phyloP scores from a whole-genome alignment of 2,113 vertebrate genomes.

The Numenius arquata region DNA sequence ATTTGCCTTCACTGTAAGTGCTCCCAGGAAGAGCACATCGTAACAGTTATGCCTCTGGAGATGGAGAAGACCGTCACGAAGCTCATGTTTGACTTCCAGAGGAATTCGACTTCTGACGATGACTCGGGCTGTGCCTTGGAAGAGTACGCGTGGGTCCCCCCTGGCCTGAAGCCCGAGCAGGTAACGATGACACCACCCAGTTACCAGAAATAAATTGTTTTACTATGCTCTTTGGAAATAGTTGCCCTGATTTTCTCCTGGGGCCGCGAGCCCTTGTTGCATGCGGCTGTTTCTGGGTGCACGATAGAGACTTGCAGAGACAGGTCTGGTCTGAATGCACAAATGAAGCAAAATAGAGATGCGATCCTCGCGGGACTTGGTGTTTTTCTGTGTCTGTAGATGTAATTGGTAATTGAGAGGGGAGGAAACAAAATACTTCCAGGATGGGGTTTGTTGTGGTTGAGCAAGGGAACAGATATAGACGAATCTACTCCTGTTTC shows the following conservation, averaged over 20 bases:
- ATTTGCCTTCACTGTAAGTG: slow-evolving; percentile 99
- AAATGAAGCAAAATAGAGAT: neutral
- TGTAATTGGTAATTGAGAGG: neutral
- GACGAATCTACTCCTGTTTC: neutral
- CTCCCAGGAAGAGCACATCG: slow-evolving; percentile 94
- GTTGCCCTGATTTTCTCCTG: neutral
- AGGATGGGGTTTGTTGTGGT: neutral
- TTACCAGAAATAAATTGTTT: neutral
- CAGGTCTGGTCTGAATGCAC: neutral
- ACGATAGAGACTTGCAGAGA: neutral
- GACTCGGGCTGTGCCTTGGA: slow-evolving; percentile 97
- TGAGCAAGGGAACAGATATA: neutral
- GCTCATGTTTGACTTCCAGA: slow-evolving; percentile 99
- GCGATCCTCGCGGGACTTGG: neutral
- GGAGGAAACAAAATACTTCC: neutral
- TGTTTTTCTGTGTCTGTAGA: neutral
- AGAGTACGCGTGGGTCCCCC: slow-evolving; percentile 97
- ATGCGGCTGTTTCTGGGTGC: neutral
- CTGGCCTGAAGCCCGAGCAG: slow-evolving; percentile 97
- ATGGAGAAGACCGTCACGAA: slow-evolving; percentile 99
- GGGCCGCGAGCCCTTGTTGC: rapidly evolving
- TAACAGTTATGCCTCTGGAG: slow-evolving; percentile 94
- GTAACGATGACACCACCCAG: slow-evolving; percentile 60
- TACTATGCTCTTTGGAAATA: neutral
- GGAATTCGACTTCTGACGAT: slow-evolving; percentile 96